These are phyloP conservation scores for Proisotoma minuta DNA, from an alignment of 2,888 invertebrate genomes.

Conservation along the genomic window DNA sequence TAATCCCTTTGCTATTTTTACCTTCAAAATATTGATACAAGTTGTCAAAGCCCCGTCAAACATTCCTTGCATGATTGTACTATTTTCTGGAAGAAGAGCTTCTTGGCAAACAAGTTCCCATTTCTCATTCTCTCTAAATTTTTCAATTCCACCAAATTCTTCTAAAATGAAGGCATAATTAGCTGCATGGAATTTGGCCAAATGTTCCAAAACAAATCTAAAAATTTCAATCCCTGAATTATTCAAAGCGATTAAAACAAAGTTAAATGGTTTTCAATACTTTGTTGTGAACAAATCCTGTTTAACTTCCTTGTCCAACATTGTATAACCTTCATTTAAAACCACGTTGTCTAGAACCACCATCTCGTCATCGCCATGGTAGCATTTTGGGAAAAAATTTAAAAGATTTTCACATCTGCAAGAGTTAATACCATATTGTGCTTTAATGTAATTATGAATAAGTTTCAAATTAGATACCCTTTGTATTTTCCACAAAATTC, in stretches of 20 bases:
- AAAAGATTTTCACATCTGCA: slow-evolving; percentile 4
- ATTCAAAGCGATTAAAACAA: neutral
- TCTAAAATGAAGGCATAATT: slow-evolving; percentile 19
- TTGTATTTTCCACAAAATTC: slow-evolving; percentile 18
- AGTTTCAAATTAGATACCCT: slow-evolving; percentile 17
- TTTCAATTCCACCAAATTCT: slow-evolving; percentile 1
- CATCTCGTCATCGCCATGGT: slow-evolving; percentile 22
- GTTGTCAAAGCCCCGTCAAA: slow-evolving; percentile 5
- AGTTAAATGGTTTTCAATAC: slow-evolving; percentile 2
- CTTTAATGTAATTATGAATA: neutral
- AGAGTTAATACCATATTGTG: neutral
- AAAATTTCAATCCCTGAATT: neutral
- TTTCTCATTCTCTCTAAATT: neutral
- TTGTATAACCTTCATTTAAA: slow-evolving; percentile 16
- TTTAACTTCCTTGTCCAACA: slow-evolving; percentile 17
- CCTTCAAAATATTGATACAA: slow-evolving; percentile 19
- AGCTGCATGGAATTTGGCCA: slow-evolving; percentile 34
- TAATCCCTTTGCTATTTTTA: too few relatives aligned
- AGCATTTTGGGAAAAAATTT: slow-evolving; percentile 26
- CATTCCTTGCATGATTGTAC: neutral
- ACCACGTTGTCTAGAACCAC: slow-evolving; percentile 29
- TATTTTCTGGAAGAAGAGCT: neutral
- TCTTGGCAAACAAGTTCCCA: slow-evolving; percentile 15
- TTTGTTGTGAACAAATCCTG: slow-evolving; percentile 25
- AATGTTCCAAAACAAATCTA: slow-evolving; percentile 22